phyloP scores from a whole-genome alignment of 2,888 invertebrate species.

The Eristalis arbustorum region DNA sequence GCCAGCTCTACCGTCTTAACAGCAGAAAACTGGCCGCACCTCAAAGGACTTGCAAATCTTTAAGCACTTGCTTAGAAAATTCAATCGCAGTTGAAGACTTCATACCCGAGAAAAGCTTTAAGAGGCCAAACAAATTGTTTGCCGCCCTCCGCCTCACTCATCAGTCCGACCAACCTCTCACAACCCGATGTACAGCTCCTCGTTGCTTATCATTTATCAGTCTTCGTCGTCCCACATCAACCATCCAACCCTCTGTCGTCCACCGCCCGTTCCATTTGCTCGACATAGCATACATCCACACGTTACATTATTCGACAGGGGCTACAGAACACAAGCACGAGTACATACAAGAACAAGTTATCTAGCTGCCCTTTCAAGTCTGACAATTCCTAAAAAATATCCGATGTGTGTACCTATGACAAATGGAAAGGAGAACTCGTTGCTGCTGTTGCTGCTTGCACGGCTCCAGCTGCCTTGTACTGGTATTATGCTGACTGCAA shows the following conservation, averaged over 20 bases:
- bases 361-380: conserved; percentile 49
- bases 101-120: not conserved
- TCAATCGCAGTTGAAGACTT: not conserved
- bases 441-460: not conserved
- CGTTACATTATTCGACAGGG: conserved; percentile 14
- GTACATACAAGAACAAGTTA: conserved; percentile 18
- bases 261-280: not conserved
- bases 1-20: not conserved
- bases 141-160: not conserved
- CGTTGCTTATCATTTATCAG: conserved; percentile 28
- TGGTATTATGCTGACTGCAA: conserved; percentile 56
- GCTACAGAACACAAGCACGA: conserved; percentile 11
- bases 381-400: conserved; percentile 43
- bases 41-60: not conserved
- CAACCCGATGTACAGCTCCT: not conserved
- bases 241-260: not conserved
- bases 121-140: not conserved
- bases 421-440: conserved; percentile 31
- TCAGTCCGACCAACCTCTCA: not conserved
- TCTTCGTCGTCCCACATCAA: not conserved
- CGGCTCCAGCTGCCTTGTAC: conserved; percentile 14
- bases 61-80: not conserved
- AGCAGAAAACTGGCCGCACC: not conserved
- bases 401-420: conserved; percentile 26
- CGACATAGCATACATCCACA: not conserved